Conservation (phyloP, 2,113 vertebrate genomes). For the Dolichotis patagonum region DNA sequence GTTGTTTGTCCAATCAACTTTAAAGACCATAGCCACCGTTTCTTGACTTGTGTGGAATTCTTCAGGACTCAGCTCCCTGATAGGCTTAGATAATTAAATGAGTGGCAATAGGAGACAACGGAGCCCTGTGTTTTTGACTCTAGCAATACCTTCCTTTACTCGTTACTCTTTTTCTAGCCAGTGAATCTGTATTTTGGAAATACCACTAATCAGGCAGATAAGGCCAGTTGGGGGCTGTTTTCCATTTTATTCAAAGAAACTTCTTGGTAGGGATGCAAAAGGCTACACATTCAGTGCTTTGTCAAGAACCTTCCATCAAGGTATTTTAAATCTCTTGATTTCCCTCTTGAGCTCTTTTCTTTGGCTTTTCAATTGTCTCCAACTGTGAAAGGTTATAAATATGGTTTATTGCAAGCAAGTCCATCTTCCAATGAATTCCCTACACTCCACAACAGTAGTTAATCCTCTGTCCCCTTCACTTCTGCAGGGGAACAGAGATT, state of each 20-base stretch:
- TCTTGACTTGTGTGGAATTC: neutral
- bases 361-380: conserved; percentile 75
- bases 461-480: conserved; percentile 76
- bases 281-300: conserved; percentile 24
- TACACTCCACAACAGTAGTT: conserved; percentile 73
- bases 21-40: neutral
- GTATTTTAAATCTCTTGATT: conserved; percentile 73
- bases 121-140: neutral
- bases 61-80: neutral
- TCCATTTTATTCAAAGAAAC: conserved; percentile 71
- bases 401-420: conserved; percentile 71
- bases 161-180: neutral
- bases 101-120: neutral
- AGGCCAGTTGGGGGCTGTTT: conserved; percentile 73
- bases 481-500: conserved; percentile 68
- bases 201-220: conserved; percentile 68
- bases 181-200: conserved; percentile 60
- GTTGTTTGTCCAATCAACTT: neutral
- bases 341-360: conserved; percentile 70
- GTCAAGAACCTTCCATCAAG: conserved; percentile 60
- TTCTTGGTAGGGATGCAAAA: conserved; percentile 75
- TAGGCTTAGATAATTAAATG: neutral
- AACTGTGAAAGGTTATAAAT: conserved; percentile 80
- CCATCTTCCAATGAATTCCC: conserved; percentile 70
- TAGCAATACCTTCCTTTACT: neutral